Base-by-base conservation (phyloP, 2,113 vertebrate genomes). In the Microcebus tavaratra region DNA sequence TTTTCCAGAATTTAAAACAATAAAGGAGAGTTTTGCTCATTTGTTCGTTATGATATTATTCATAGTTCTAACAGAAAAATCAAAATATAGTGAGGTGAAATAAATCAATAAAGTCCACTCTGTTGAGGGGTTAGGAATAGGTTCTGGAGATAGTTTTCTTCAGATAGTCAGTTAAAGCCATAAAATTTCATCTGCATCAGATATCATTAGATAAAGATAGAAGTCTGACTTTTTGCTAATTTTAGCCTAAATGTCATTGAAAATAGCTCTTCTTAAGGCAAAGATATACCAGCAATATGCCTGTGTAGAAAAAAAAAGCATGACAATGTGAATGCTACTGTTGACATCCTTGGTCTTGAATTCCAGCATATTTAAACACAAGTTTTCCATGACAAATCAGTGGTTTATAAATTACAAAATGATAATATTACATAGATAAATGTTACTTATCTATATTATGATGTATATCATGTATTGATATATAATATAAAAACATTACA, bases 241-340 rank as follows among this genome's bases (percentile, higher is more conserved):
- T 95, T 97, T 94, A 91, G 39, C 14, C 18, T 96, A 82, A 82
- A 68, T 95, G 57, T 59, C 91, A 87, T 80, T 95, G 78, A 91
- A 95, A 86, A 96, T 84, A 93, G 21, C 48, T 92, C 39, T 95
- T 91, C 68, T 72, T 81, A 96, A 89, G 83, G 39, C 21, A 91
- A 90, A 94, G 25, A 42, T 89, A 76, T 4, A 68, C 34, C 29
- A 94, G 20, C 17, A 89, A 70, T 80, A 88, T 97, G 12, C 68
- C 42, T 82, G 8, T 86, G 55, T 81, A 48, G 65, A 48, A 88
- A 95, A 67, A 75, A 55, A 70, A 48, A 73, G 7, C 55, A 6
- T 88, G 39, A 67, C 65, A 81, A 6, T 59, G 6, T 96, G 59
- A 96, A 53, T 73, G 31, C 31, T 92, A 70, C 42, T 82, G 12